Percentiles rank a stretch among this genome's conserved stretches.
Conservation (phyloP, 1,140 invertebrate genomes). For the Reticulitermes speratus region DNA sequence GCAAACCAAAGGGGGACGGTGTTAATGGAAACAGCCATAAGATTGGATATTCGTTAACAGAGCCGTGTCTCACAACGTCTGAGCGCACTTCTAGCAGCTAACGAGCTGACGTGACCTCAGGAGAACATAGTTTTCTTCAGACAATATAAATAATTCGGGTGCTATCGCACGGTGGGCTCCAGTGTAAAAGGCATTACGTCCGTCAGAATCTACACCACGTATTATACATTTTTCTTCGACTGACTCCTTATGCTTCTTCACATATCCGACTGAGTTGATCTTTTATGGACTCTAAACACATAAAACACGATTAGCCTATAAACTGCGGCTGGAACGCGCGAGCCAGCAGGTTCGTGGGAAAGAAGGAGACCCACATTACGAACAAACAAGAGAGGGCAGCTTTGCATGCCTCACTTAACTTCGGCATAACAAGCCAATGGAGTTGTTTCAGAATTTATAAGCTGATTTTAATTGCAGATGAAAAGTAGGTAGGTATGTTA, state of each 20-base stretch:
- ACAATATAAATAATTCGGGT: not conserved
- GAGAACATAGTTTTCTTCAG: no score
- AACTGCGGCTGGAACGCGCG: not conserved
- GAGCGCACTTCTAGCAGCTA: no score
- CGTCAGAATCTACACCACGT: not conserved
- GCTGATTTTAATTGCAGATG: not conserved
- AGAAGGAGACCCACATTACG: not conserved
- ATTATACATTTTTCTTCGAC: not conserved
- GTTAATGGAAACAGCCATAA: not conserved
- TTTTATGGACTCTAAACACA: not conserved
- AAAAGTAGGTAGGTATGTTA: not conserved
- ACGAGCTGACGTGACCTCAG: no score
- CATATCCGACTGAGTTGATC: not conserved
- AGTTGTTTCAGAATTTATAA: not conserved
- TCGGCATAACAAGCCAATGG: not conserved
- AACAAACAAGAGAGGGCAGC: not conserved
- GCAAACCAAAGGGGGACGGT: not conserved
- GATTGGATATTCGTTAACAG: not conserved
- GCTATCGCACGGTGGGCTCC: not conserved
- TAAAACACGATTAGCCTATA: not conserved
- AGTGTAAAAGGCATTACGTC: not conserved
- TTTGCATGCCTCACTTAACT: not conserved
- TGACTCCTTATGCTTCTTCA: not conserved
- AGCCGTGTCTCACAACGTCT: not conserved
- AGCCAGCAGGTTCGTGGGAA: not conserved